Conservation (phyloP, 2,888 invertebrate species). For the Ichneumoninae sp. region DNA sequence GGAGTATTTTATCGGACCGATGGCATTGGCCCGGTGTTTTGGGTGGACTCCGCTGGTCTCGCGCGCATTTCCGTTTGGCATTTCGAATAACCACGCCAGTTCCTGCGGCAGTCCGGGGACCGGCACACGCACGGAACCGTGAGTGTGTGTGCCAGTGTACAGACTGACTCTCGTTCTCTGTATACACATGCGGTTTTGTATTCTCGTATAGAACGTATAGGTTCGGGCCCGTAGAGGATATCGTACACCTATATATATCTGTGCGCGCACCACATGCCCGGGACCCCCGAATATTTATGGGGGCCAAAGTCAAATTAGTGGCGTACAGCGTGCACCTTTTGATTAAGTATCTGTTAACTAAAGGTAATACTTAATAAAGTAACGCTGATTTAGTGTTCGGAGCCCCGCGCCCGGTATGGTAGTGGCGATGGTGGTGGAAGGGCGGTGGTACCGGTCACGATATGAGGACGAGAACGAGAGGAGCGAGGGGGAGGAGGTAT, state of each 20-base stretch:
- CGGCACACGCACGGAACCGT: slow-evolving; percentile 24
- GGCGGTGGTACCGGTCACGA: slow-evolving; percentile 44
- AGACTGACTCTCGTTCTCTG: slow-evolving; percentile 29
- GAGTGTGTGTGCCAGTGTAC: slow-evolving; percentile 24
- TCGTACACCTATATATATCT: slow-evolving; percentile 14
- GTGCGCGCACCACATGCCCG: slow-evolving; percentile 69
- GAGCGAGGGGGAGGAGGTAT: slow-evolving; percentile 23
- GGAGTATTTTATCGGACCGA: slow-evolving; percentile 82
- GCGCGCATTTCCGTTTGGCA: slow-evolving; percentile 76
- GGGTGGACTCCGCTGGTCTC: slow-evolving; percentile 69
- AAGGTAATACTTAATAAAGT: slow-evolving; percentile 85
- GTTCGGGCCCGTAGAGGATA: slow-evolving; percentile 12
- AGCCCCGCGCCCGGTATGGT: slow-evolving; percentile 63
- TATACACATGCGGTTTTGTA: slow-evolving; percentile 17
- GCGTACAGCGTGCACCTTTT: slow-evolving; percentile 84
- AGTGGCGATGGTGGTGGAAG: slow-evolving; percentile 56
- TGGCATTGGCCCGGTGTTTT: slow-evolving; percentile 79
- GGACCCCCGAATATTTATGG: slow-evolving; percentile 83
- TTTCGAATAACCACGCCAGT: slow-evolving; percentile 74
- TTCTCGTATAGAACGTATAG: slow-evolving; percentile 37
- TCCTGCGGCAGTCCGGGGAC: slow-evolving; percentile 63
- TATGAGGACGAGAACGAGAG: slow-evolving; percentile 66
- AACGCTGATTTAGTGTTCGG: slow-evolving; percentile 83
- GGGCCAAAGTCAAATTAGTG: slow-evolving; percentile 85
- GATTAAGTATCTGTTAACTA: slow-evolving; percentile 85